Conservation (phyloP, 2,113 vertebrate genomes). For the Spilogale gracilis region DNA sequence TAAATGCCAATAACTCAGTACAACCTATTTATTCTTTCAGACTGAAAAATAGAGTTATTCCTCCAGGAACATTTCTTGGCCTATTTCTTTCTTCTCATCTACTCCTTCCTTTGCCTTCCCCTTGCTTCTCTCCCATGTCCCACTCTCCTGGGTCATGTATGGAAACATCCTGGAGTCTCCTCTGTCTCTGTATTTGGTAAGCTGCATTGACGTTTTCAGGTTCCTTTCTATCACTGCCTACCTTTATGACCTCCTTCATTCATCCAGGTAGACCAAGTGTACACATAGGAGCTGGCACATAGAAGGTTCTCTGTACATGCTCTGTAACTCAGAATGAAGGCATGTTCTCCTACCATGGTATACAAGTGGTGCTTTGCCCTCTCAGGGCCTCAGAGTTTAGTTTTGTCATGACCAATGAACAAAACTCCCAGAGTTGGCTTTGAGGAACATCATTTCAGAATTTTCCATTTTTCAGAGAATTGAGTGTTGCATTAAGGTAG, state of each 20-base stretch:
- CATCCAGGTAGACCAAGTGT: not conserved
- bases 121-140: not conserved
- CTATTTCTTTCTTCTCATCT: not conserved
- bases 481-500: not conserved
- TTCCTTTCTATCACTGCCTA: not conserved
- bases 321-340: not conserved
- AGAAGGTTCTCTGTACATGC: accelerated
- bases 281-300: not conserved
- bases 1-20: not conserved
- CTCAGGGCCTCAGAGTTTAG: no score
- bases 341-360: no score
- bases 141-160: not conserved
- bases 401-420: not conserved
- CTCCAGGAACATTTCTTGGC: not conserved
- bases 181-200: not conserved
- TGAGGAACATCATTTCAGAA: not conserved
- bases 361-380: not conserved
- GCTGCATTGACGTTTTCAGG: not conserved
- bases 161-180: not conserved
- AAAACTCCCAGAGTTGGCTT: not conserved
- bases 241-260: not conserved
- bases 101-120: not conserved
- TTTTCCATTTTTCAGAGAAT: not conserved
- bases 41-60: not conserved
- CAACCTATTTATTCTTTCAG: not conserved